Evolutionary conservation across 2,888 invertebrate species (phyloP).

Genomic region (Euphydryas editha): DNA sequence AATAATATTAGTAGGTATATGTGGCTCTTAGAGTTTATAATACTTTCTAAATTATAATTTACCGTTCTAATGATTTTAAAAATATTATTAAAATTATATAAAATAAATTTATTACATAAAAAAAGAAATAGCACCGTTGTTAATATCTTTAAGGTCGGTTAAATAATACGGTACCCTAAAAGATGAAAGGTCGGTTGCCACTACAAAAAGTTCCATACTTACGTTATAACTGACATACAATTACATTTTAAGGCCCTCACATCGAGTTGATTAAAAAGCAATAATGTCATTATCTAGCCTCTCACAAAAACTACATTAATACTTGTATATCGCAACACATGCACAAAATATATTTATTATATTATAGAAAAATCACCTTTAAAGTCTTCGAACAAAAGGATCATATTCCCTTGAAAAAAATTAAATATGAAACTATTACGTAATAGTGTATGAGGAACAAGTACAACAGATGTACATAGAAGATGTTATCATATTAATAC

Average conservation of each 20-base stretch:
- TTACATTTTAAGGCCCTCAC: conserved; percentile 61
- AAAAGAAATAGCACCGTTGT: neutral
- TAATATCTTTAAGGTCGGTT: conserved; percentile 2
- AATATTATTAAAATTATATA: too few relatives aligned
- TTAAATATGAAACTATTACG: neutral
- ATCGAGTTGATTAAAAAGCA: conserved; percentile 71
- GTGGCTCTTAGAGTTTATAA: too few relatives aligned
- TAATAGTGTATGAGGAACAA: neutral
- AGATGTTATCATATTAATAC: conserved; percentile 29
- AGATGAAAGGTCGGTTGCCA: conserved; percentile 41
- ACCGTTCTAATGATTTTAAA: too few relatives aligned
- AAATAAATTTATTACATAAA: neutral
- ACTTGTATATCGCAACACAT: conserved; percentile 21
- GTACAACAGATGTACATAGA: conserved; percentile 21
- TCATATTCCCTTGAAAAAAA: neutral
- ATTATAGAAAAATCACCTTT: conserved; percentile 12
- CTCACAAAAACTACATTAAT: conserved; percentile 67
- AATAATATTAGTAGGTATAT: too few relatives aligned
- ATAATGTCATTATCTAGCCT: conserved; percentile 67
- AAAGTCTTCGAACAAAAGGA: neutral
- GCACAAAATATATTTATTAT: conserved; percentile 1
- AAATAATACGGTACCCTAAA: conserved; percentile 15
- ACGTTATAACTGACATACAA: conserved; percentile 46
- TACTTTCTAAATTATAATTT: too few relatives aligned
- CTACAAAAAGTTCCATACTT: conserved; percentile 40